Conservation (phyloP, 2,797 vertebrate genomes). For the Chromis chromis region DNA sequence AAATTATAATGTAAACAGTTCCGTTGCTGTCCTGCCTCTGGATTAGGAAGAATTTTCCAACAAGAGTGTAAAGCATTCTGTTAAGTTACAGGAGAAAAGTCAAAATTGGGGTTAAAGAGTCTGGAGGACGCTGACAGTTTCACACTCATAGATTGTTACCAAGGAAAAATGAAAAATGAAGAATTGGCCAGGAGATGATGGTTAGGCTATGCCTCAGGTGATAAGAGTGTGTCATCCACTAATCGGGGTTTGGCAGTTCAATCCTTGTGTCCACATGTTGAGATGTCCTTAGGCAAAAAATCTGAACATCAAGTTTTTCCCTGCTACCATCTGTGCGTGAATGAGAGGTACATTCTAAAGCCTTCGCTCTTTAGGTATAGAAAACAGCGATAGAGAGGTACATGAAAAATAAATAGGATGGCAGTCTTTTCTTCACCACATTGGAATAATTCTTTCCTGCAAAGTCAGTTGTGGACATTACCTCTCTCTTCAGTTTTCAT, state of each 20-base stretch:
- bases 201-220: not conserved
- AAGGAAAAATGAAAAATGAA: not conserved
- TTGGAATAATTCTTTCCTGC: not conserved
- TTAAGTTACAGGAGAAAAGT: not conserved
- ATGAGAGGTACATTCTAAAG: slow-evolving; percentile 8
- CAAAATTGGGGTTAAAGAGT: not conserved
- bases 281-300: not conserved
- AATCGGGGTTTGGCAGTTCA: not conserved
- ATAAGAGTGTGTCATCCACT: not conserved
- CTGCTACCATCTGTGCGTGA: slow-evolving; percentile 4
- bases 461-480: slow-evolving; percentile 2
- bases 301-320: not conserved
- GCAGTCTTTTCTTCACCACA: not conserved
- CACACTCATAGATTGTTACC: not conserved
- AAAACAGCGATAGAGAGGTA: not conserved
- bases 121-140: not conserved
- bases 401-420: not conserved
- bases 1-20: not conserved
- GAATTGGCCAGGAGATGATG: not conserved
- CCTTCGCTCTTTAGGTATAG: not conserved
- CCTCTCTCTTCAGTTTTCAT: slow-evolving; percentile 27
- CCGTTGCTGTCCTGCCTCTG: not conserved
- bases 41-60: slow-evolving; percentile 7
- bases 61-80: not conserved
- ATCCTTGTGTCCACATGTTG: slow-evolving; percentile 1